phyloP scores from a whole-genome alignment of 92 coral and sea anemone genomes.

The Siderastrea siderea region DNA sequence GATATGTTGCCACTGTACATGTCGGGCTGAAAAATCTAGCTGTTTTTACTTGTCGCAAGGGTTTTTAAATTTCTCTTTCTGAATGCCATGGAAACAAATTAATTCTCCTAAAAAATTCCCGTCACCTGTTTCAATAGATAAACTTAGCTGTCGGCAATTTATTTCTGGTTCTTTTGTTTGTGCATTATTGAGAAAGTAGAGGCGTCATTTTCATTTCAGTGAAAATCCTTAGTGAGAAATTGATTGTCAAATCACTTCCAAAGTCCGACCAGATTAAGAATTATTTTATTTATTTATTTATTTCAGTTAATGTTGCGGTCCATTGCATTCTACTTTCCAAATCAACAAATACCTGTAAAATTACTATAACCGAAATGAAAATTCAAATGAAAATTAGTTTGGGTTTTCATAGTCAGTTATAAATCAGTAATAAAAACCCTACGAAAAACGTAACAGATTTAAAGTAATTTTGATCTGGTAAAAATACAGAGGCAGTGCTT shows the following conservation, averaged over 20 bases:
- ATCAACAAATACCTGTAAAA: neutral
- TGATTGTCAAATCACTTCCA: neutral
- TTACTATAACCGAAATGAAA: neutral
- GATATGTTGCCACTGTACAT: neutral
- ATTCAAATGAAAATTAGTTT: neutral
- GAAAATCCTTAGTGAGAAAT: neutral
- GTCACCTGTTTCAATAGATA: conserved; percentile 21
- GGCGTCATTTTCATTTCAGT: neutral
- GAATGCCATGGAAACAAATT: neutral
- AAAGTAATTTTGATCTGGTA: neutral
- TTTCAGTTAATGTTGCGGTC: neutral
- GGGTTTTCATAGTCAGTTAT: neutral
- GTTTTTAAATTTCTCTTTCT: neutral
- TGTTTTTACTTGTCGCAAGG: neutral
- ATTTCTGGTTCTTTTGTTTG: neutral
- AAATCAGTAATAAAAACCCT: neutral
- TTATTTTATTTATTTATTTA: neutral
- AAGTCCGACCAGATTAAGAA: neutral
- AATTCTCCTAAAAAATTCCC: neutral
- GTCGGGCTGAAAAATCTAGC: neutral
- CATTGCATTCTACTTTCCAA: neutral
- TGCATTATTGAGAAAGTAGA: neutral
- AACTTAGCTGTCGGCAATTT: neutral
- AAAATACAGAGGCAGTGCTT: neutral
- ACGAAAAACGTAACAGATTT: neutral